Evolutionary conservation across 2,888 invertebrate genomes (phyloP).

Genomic region (Lasius fuliginosus): DNA sequence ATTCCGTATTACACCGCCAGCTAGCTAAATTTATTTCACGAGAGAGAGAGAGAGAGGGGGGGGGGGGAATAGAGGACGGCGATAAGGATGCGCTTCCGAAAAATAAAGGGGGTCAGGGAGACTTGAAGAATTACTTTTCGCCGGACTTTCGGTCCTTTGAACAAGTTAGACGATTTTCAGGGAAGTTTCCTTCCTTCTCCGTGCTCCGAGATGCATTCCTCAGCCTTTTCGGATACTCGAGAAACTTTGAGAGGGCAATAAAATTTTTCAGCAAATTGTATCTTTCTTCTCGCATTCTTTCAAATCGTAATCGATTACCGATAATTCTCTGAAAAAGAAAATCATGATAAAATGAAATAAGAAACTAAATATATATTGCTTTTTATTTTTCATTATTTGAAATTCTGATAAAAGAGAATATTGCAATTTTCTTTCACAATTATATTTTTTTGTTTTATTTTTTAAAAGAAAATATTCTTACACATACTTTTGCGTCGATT

Average conservation of each 20-base stretch:
- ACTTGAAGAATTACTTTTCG: constrained; percentile 32
- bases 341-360: not conserved
- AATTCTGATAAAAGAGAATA: not conserved
- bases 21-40: constrained; percentile 74
- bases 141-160: constrained; percentile 32
- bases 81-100: constrained; percentile 36
- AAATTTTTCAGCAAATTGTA: not conserved
- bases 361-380: not conserved
- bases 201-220: not conserved
- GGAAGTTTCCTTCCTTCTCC: constrained; percentile 11
- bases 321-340: not conserved
- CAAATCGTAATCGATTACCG: not conserved
- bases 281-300: not conserved
- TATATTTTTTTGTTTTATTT: constrained; percentile 16
- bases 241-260: not conserved
- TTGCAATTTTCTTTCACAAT: not conserved
- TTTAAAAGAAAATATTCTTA: not conserved
- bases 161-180: constrained; percentile 35
- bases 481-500: not conserved
- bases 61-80: not conserved
- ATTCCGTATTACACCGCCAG: constrained; percentile 72
- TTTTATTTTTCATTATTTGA: not conserved
- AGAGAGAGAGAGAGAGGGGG: constrained; percentile 15
- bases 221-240: not conserved
- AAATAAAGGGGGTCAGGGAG: constrained; percentile 8